phyloP scores from a whole-genome alignment of 2,888 invertebrate species.

The Polyommatus icarus region DNA sequence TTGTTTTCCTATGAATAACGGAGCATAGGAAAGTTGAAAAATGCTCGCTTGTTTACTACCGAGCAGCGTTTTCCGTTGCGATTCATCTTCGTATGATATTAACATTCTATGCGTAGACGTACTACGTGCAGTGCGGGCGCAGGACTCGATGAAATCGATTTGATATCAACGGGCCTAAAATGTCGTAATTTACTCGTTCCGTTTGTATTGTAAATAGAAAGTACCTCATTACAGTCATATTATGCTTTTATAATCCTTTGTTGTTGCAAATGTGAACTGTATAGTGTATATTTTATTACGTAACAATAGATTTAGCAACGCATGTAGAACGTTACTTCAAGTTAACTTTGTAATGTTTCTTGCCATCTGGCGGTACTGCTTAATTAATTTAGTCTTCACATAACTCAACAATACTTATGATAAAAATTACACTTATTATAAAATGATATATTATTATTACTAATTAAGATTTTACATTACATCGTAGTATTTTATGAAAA shows the following conservation, averaged over 20 bases:
- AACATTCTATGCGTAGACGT: slow-evolving; percentile 69
- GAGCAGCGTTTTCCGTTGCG: slow-evolving; percentile 47
- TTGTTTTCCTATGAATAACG: slow-evolving; percentile 59
- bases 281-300: background rate
- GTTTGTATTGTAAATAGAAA: slow-evolving; percentile 41
- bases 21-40: slow-evolving; percentile 32
- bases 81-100: slow-evolving; percentile 55
- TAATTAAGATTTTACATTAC: too few species aligned
- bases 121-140: slow-evolving; percentile 71
- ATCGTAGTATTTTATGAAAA: too few species aligned
- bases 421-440: too few species aligned
- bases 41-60: background rate
- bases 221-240: slow-evolving; percentile 40
- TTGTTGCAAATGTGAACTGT: slow-evolving; percentile 13
- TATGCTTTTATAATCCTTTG: background rate
- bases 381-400: background rate
- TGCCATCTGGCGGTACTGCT: background rate
- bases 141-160: slow-evolving; percentile 46
- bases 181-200: slow-evolving; percentile 46
- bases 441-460: too few species aligned
- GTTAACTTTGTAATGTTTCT: background rate
- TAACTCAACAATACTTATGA: too few species aligned
- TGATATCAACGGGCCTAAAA: slow-evolving; percentile 46
- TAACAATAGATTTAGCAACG: background rate
- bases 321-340: background rate